Conservation (phyloP, 2,797 vertebrate genomes). For the Oryzias dopingdopingensis region DNA sequence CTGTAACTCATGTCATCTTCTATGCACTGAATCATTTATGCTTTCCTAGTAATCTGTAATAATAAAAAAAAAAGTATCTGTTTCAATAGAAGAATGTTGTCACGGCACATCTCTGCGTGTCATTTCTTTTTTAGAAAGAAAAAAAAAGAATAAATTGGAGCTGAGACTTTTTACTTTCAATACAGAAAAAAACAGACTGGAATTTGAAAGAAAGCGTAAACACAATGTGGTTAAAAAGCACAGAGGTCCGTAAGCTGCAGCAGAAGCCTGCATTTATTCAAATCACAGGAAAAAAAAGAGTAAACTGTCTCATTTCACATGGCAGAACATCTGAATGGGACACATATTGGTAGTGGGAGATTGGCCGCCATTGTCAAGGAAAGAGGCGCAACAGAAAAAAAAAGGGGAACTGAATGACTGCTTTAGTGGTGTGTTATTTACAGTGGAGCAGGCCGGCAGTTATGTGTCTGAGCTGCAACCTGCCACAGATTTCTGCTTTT, state of each 20-base stretch:
- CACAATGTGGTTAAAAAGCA: background rate
- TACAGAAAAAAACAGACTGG: slow-evolving; percentile 14
- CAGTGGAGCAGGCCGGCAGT: slow-evolving; percentile 19
- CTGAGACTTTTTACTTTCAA: slow-evolving; percentile 26
- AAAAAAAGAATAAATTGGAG: slow-evolving; percentile 3
- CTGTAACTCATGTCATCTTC: slow-evolving; percentile 22
- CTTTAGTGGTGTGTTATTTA: slow-evolving; percentile 28
- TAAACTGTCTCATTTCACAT: slow-evolving; percentile 27
- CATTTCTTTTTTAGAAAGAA: slow-evolving; percentile 8
- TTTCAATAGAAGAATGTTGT: slow-evolving; percentile 26
- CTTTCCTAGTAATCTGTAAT: slow-evolving; percentile 11
- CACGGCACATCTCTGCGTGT: slow-evolving; percentile 24
- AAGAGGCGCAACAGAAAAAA: slow-evolving; percentile 10
- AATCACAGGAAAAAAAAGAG: slow-evolving; percentile 35
- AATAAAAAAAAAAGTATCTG: slow-evolving; percentile 11
- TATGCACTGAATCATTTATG: slow-evolving; percentile 27
- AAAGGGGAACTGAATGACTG: slow-evolving; percentile 21
- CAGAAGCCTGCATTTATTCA: slow-evolving; percentile 22
- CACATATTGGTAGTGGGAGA: slow-evolving; percentile 26
- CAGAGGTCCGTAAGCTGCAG: slow-evolving; percentile 4
- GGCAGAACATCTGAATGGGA: slow-evolving; percentile 31
- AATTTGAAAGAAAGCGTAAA: slow-evolving; percentile 5
- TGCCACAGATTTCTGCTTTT: slow-evolving; percentile 3
- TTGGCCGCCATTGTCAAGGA: slow-evolving; percentile 35
- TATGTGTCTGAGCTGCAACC: slow-evolving; percentile 3